Percentiles rank a stretch among this genome's conserved stretches.
phyloP scores from a whole-genome alignment of 2,797 vertebrate species.

The Hippopotamyrus pictus region DNA sequence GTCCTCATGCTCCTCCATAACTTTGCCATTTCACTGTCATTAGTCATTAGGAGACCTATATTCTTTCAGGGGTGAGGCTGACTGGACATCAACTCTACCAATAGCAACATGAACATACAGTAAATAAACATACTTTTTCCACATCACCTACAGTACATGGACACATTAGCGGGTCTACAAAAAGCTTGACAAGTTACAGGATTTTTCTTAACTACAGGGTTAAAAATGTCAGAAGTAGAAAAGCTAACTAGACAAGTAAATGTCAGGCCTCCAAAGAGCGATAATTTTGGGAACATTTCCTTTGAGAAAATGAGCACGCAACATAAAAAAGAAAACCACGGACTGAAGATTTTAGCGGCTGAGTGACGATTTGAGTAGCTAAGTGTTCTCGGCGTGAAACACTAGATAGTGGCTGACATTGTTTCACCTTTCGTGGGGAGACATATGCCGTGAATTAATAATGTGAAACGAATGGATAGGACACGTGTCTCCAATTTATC shows the following conservation, averaged over 20 bases:
- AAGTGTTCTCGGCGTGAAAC: background rate
- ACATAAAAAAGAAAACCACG: background rate
- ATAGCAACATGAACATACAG: background rate
- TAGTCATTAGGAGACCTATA: background rate
- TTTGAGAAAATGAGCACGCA: background rate
- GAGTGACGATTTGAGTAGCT: background rate
- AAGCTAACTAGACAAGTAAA: background rate
- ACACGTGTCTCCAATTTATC: constrained; percentile 1
- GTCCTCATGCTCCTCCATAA: background rate
- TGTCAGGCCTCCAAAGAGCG: background rate
- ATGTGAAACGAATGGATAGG: constrained; percentile 17
- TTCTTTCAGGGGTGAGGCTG: background rate
- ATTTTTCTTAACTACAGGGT: background rate
- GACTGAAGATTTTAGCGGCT: background rate
- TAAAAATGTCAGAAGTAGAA: background rate
- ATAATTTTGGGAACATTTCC: background rate
- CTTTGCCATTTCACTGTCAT: background rate
- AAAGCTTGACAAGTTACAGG: background rate
- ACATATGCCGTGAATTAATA: constrained; percentile 7
- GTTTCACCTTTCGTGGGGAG: background rate
- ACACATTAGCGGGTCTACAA: background rate
- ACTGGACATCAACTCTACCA: background rate
- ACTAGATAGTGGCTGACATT: constrained; percentile 1
- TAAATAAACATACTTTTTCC: background rate
- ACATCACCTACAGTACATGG: background rate